phyloP scores from a whole-genome alignment of 2,888 invertebrate genomes.

The Tetranychus piercei region DNA sequence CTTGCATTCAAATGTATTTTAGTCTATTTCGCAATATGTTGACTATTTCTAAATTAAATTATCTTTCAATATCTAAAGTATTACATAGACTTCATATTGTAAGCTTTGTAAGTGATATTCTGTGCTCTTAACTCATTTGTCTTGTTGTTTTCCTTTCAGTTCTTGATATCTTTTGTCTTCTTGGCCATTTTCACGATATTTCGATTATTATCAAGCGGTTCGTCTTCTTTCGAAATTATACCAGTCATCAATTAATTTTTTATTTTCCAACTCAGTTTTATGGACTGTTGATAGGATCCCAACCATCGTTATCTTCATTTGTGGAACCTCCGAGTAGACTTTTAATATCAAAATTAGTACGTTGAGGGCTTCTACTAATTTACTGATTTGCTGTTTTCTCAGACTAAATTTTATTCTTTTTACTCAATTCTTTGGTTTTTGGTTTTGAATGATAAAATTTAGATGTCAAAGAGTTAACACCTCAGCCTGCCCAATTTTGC shows the following conservation, averaged over 20 bases:
- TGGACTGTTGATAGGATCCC: conserved; percentile 47
- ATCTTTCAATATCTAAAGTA: no score
- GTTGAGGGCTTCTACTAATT: background rate
- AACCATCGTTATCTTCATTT: conserved; percentile 68
- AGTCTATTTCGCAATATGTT: no score
- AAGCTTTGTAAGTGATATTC: background rate
- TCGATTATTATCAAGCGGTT: background rate
- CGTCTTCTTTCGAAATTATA: conserved; percentile 31
- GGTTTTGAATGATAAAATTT: conserved; percentile 32
- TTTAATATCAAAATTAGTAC: conserved; percentile 5
- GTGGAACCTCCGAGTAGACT: conserved; percentile 37
- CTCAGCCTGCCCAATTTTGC: conserved; percentile 94
- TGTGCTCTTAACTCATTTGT: conserved; percentile 21
- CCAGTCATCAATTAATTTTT: conserved; percentile 26
- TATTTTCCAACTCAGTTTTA: background rate
- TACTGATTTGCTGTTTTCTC: background rate
- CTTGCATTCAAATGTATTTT: no score
- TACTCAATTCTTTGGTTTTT: background rate
- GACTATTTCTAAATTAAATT: no score
- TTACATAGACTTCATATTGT: no score
- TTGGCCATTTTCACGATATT: background rate
- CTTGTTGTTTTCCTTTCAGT: background rate
- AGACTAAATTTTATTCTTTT: background rate
- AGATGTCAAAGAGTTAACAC: conserved; percentile 80
- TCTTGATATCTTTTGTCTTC: background rate